These are phyloP conservation scores for Dipodomys merriami DNA, from an alignment of 2,113 vertebrate species.

Conservation along the genomic window DNA sequence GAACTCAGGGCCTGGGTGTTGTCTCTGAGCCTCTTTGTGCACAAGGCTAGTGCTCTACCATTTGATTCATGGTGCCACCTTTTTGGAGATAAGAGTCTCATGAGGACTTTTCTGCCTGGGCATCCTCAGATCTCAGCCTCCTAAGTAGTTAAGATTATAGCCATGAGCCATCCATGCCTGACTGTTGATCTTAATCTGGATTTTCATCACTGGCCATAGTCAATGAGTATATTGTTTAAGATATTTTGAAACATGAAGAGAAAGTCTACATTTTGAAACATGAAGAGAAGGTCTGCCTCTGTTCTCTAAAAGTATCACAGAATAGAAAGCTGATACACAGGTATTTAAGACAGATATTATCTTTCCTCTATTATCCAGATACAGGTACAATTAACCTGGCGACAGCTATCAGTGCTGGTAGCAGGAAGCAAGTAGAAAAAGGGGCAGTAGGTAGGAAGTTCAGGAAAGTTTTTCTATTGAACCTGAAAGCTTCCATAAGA, in stretches of 20 bases:
- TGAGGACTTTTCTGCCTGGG: no score
- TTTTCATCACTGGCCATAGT: not conserved
- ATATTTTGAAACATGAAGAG: not conserved
- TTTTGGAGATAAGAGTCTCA: no score
- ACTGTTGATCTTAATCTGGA: not conserved
- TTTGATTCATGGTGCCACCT: no score
- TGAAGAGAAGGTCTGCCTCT: not conserved
- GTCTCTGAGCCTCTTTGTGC: no score
- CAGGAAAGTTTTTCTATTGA: not conserved
- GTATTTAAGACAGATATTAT: not conserved
- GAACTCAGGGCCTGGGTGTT: no score
- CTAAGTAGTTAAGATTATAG: no score
- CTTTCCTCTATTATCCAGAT: not conserved
- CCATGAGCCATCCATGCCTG: no score
- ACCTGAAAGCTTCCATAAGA: not conserved
- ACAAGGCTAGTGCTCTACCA: no score
- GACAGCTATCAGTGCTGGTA: not conserved
- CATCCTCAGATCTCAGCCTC: no score
- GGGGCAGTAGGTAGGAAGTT: fast-evolving
- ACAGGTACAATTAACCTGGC: not conserved
- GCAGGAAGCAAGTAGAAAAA: not conserved
- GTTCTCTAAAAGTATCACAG: not conserved
- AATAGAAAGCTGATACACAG: not conserved
- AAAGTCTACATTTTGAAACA: not conserved
- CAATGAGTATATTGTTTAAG: not conserved